Base-by-base conservation (phyloP, 2,888 invertebrate genomes). In the Serripes groenlandicus region DNA sequence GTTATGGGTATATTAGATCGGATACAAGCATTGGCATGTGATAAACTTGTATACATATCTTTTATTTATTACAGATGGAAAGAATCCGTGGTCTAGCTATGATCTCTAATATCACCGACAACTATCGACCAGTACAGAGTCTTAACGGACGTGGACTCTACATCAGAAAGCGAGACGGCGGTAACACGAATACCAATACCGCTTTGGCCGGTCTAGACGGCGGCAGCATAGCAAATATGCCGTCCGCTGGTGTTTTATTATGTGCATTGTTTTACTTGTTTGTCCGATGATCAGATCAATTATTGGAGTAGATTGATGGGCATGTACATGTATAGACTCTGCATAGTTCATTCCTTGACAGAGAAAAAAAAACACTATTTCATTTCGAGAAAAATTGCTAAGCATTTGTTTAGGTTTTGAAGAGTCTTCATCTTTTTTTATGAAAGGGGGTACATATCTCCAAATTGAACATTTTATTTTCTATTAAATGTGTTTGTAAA, bases 91-190 rank as follows among this genome's bases (percentile, higher is more conserved):
- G 49, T 7, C 18, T 85, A 4, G 75, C 83, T 4, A 75, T 64
- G 15, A 69, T 78, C 2, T 79, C 83, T 9, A 88, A 88, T 66
- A 69, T 88, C 28, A 85, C 85, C 1, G 79, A 85, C 15, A 85
- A 88, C 74, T 88, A 54, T 75, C 69, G 88, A 42, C 88, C 88
- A 11, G 37, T 88, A 1, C 88, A 88, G 75, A 34, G 60, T 35
- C 70, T 88, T 23, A 83, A 88, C 42, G 83, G 82, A 49, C 70
- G 88, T 49, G 34, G 60, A 52, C 68, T 88, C 15, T 80, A 52
- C 64, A 81, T 85, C 52, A 75, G 85, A 28, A 78, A 71, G 62
- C 32, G n/a, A 62, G n/a, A 32, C 7, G 62, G 62, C 7, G 34
- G 34, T 0, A 21, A 15, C 58, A 62, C 9, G 3, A 26, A n/a